Percentiles rank a stretch among this genome's conserved stretches.
Conservation (phyloP, 2,888 invertebrate species). For the Smittia aterrima region DNA sequence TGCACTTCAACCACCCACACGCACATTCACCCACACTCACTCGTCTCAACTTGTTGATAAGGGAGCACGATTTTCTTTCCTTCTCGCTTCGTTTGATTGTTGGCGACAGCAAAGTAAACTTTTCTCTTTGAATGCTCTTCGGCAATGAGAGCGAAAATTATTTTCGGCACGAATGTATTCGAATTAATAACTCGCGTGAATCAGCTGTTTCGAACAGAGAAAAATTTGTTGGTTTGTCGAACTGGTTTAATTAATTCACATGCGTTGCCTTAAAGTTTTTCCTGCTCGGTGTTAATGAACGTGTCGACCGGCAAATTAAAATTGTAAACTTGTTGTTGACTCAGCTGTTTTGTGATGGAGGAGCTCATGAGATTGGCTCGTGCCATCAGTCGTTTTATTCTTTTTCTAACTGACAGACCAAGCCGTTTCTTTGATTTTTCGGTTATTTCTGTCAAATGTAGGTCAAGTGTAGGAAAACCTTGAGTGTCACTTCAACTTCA, state of each 20-base stretch:
- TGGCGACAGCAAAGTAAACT: not conserved
- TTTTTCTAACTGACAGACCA: too few relatives aligned
- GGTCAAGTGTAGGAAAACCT: not conserved
- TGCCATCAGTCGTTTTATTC: too few relatives aligned
- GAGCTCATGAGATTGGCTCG: too few relatives aligned
- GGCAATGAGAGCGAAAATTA: not conserved
- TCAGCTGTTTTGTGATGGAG: not conserved
- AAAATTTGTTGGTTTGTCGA: not conserved
- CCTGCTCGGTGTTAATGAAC: slow-evolving; percentile 3
- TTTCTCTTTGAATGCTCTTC: not conserved
- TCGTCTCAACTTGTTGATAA: not conserved
- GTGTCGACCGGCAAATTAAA: not conserved
- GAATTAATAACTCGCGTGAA: not conserved
- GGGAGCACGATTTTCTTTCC: not conserved
- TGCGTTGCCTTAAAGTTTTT: not conserved
- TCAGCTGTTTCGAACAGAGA: slow-evolving; percentile 6
- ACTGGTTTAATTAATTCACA: not conserved
- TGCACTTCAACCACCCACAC: slow-evolving; percentile 1
- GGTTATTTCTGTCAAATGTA: not conserved
- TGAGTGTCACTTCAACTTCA: not conserved
- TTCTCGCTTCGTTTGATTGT: not conserved
- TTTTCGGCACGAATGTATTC: not conserved
- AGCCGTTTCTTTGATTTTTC: too few relatives aligned
- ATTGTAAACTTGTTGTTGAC: not conserved
- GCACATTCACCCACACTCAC: not conserved